A percentile compares a stretch with the other conserved stretches of the same genome.
phyloP scores from a whole-genome alignment of 2,797 vertebrate genomes.

The Hypotaenidia okinawae region DNA sequence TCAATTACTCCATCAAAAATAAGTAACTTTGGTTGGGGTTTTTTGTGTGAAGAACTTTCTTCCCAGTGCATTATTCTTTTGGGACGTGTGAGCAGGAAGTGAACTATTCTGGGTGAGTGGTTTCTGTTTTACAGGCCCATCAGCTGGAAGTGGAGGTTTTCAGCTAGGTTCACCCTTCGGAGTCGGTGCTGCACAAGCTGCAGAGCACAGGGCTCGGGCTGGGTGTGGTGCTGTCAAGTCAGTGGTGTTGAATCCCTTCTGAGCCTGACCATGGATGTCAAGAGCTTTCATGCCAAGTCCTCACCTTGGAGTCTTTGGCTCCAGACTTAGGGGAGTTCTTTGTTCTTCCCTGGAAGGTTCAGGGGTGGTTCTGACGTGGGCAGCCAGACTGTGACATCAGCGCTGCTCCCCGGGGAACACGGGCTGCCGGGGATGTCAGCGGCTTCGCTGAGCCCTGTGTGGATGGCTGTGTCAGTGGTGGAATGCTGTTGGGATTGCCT shows the following conservation, averaged over 20 bases:
- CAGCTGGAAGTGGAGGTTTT: rapidly evolving
- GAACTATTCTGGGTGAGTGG: neutral
- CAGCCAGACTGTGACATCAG: slow-evolving; percentile 49
- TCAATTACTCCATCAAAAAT: neutral
- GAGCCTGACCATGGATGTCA: neutral
- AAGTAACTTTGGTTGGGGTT: too few relatives aligned
- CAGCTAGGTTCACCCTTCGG: rapidly evolving
- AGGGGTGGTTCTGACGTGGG: rapidly evolving
- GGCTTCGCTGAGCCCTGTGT: neutral
- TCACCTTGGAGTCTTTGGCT: neutral
- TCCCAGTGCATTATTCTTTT: rapidly evolving
- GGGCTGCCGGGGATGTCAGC: neutral
- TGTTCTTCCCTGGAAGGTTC: neutral
- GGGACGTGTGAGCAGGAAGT: rapidly evolving
- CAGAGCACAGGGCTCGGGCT: neutral
- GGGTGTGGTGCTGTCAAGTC: rapidly evolving
- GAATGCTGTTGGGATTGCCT: neutral
- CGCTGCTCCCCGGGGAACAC: neutral
- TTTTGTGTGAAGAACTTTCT: too few relatives aligned
- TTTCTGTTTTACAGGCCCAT: neutral
- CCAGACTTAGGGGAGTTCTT: neutral
- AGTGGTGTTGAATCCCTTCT: neutral
- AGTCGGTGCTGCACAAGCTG: rapidly evolving
- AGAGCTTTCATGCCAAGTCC: rapidly evolving
- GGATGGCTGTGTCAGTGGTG: rapidly evolving